Conservation (phyloP, 2,797 vertebrate species). For the Okamejei kenojei region DNA sequence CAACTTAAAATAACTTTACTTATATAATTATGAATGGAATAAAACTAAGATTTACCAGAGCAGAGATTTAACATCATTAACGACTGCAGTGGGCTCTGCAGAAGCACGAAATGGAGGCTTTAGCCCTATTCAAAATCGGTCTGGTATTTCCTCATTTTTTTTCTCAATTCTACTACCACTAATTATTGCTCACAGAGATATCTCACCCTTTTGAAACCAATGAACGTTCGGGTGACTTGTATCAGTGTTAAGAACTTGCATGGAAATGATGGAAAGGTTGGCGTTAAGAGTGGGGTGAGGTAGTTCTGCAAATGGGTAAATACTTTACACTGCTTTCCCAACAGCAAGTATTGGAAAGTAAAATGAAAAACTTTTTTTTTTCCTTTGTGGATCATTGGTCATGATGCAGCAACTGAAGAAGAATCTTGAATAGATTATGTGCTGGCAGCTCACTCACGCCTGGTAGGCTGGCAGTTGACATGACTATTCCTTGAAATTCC, state of each 20-base stretch:
- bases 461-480: no score
- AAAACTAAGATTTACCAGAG: neutral
- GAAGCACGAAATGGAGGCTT: neutral
- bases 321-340: neutral
- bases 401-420: neutral
- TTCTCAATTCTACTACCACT: neutral
- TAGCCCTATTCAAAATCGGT: neutral
- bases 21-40: neutral
- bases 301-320: neutral
- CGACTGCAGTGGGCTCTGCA: neutral
- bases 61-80: neutral
- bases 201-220: neutral
- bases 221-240: neutral
- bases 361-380: neutral
- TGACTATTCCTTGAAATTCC: no score
- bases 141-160: neutral
- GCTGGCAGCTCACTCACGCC: no score
- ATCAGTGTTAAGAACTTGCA: neutral
- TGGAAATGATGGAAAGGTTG: neutral
- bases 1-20: neutral
- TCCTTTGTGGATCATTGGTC: neutral
- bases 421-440: neutral
- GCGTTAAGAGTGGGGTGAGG: neutral
- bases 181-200: neutral
- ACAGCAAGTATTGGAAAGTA: neutral